These are phyloP conservation scores for Protonibea diacanthus DNA, from an alignment of 2,797 vertebrate species.

Conservation along the genomic window DNA sequence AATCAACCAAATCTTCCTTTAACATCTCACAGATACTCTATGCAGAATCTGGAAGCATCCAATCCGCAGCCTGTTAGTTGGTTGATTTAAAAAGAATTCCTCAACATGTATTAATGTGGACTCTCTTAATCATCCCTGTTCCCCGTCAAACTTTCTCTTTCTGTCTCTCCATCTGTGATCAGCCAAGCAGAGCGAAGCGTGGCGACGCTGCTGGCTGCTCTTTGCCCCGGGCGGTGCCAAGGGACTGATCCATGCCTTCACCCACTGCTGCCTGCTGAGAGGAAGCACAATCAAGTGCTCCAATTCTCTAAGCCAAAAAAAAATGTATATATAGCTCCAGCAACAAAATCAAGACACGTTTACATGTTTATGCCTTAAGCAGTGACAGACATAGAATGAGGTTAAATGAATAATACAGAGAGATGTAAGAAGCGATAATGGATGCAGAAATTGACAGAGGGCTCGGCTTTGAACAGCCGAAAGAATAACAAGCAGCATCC, in stretches of 20 bases:
- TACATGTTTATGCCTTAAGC: slow-evolving; percentile 27
- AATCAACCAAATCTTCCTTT: neutral
- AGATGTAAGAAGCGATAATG: slow-evolving; percentile 49
- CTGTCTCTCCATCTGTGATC: slow-evolving; percentile 35
- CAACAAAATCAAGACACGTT: neutral
- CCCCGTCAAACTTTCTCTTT: slow-evolving; percentile 32
- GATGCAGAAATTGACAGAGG: slow-evolving; percentile 56
- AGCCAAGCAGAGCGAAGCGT: slow-evolving; percentile 9
- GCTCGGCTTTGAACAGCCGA: slow-evolving; percentile 54
- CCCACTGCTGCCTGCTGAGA: slow-evolving; percentile 55
- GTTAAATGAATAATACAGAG: slow-evolving; percentile 57
- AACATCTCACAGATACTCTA: neutral
- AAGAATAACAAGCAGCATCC: slow-evolving; percentile 49
- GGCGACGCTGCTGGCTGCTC: slow-evolving; percentile 49
- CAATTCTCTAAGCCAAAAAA: slow-evolving; percentile 10
- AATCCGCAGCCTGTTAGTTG: slow-evolving; percentile 4
- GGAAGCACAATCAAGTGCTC: slow-evolving; percentile 12
- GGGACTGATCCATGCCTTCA: slow-evolving; percentile 45
- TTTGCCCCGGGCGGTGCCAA: slow-evolving; percentile 42
- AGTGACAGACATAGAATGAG: slow-evolving; percentile 30
- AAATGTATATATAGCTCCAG: neutral
- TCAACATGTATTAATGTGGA: slow-evolving; percentile 29
- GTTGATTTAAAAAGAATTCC: slow-evolving; percentile 34
- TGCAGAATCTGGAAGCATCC: neutral
- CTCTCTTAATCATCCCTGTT: slow-evolving; percentile 29